phyloP scores from a whole-genome alignment of 2,888 invertebrate species.

The Odontothrips loti region DNA sequence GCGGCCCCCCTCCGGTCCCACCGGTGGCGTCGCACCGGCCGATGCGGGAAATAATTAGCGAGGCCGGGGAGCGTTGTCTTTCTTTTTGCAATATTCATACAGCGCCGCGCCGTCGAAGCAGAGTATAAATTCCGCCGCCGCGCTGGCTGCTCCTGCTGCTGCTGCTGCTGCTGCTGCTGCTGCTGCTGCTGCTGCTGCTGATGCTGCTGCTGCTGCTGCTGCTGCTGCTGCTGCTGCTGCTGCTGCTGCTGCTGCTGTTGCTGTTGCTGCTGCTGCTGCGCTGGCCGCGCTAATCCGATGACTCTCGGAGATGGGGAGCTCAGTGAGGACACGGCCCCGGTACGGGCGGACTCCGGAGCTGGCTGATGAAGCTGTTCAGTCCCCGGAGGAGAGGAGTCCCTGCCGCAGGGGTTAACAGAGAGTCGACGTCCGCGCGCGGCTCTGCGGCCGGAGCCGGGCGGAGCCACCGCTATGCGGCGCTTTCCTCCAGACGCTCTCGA shows the following conservation, averaged over 20 bases:
- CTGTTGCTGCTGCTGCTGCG: no score
- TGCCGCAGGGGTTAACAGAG: neutral
- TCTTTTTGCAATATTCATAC: neutral
- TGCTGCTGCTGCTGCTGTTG: no score
- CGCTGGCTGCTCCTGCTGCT: no score
- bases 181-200: no score
- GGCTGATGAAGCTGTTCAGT: slow-evolving; percentile 16
- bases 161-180: no score
- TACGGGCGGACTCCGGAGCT: neutral
- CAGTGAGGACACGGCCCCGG: no score
- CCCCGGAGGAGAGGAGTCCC: neutral
- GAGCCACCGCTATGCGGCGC: no score
- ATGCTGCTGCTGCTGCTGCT: no score
- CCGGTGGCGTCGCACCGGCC: neutral
- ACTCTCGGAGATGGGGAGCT: neutral
- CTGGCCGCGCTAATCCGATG: slow-evolving; percentile 5
- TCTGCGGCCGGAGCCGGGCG: neutral
- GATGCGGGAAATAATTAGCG: neutral
- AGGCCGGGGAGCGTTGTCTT: neutral
- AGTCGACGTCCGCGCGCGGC: neutral
- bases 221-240: no score
- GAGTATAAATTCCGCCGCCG: neutral
- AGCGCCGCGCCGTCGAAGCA: neutral
- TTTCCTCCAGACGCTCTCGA: no score
- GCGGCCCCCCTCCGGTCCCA: no score